Conservation (phyloP, 2,888 invertebrate species). For the Ephialtes manifestator region DNA sequence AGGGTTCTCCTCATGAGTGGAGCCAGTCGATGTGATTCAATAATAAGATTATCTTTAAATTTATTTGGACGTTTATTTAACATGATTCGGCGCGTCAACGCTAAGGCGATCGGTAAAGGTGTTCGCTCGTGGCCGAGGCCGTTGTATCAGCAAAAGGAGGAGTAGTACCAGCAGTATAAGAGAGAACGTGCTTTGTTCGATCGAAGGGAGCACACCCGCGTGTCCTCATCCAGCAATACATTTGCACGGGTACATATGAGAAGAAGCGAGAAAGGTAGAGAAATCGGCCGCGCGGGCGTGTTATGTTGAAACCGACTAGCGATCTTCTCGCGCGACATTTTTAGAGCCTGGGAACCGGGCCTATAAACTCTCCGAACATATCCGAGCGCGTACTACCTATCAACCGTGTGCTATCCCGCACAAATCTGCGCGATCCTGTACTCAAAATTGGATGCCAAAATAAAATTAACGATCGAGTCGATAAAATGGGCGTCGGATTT, state of each 20-base stretch:
- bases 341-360: conserved; percentile 74
- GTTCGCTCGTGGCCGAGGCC: conserved; percentile 6
- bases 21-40: conserved; percentile 59
- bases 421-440: conserved; percentile 68
- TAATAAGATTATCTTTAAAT: conserved; percentile 68
- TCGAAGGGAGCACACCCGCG: conserved; percentile 42
- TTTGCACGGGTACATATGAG: conserved; percentile 10
- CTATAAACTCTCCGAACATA: conserved; percentile 73
- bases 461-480: conserved; percentile 68
- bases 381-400: conserved; percentile 64
- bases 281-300: conserved; percentile 63
- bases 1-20: no score
- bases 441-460: conserved; percentile 73
- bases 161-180: neutral
- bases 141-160: conserved; percentile 34
- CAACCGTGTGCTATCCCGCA: conserved; percentile 66
- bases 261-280: conserved; percentile 16
- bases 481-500: conserved; percentile 67
- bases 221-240: conserved; percentile 47
- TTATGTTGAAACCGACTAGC: conserved; percentile 70
- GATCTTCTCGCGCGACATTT: conserved; percentile 71
- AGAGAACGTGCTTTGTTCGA: conserved; percentile 50
- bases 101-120: conserved; percentile 40
- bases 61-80: conserved; percentile 41
- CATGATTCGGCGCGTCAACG: conserved; percentile 41